phyloP scores from a whole-genome alignment of 1,140 invertebrate species.

The Apis mellifera region Amel_HAv3.1 CM009935.2:1622001-1622500 shows the following conservation, averaged over 20 bases:
- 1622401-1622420: no score
- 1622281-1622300: background rate
- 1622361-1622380: no score
- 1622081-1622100: conserved; percentile 64
- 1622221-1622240: background rate
- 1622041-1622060: conserved; percentile 5
- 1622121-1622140: conserved; percentile 52
- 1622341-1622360: background rate
- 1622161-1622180: conserved; percentile 64
- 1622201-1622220: conserved; percentile 40
- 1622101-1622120: conserved; percentile 45
- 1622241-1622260: background rate
- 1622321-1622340: background rate
- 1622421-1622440: no score
- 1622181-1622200: conserved; percentile 38
- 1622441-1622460: no score
- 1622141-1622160: conserved; percentile 61
- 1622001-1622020: conserved; percentile 33
- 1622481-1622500: no score
- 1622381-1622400: no score
- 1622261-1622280: conserved; percentile 8
- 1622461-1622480: no score
- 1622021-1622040: conserved; percentile 27
- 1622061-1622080: conserved; percentile 65
- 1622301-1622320: background rate